These are phyloP conservation scores for Rattus rattus DNA, from an alignment of 2,113 vertebrate genomes.

Conservation along the genomic window DNA sequence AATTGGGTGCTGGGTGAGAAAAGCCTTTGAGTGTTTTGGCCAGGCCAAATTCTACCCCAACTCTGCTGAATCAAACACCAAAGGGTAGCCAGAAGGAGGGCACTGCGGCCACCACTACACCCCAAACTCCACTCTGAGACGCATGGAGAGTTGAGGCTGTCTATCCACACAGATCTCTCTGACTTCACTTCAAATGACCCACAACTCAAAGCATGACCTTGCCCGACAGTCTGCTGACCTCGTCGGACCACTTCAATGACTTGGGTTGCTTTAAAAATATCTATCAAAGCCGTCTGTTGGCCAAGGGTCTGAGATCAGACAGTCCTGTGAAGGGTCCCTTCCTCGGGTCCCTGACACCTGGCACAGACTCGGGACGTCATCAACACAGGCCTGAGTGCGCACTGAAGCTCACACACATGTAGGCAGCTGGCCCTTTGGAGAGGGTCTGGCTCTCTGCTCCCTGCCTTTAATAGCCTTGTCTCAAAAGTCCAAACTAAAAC, in stretches of 20 bases:
- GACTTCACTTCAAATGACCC: background rate
- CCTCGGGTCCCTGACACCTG: background rate
- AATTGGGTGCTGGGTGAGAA: background rate
- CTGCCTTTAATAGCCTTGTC: background rate
- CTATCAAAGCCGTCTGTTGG: background rate
- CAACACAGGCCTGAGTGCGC: background rate
- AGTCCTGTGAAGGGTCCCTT: background rate
- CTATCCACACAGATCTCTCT: background rate
- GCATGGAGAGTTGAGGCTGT: accelerated
- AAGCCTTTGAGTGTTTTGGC: background rate
- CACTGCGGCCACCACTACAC: background rate
- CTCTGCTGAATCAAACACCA: background rate
- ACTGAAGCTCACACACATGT: accelerated
- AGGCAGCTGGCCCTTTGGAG: accelerated
- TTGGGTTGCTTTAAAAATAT: background rate
- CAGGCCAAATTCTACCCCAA: background rate
- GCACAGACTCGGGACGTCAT: background rate
- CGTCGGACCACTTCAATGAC: background rate
- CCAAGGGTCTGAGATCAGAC: background rate
- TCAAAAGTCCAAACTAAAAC: background rate
- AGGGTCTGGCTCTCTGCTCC: background rate
- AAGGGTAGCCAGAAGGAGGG: background rate
- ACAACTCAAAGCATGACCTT: background rate
- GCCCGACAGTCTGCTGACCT: background rate
- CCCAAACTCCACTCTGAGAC: background rate